A percentile compares a stretch with the other conserved stretches of the same genome.
Conservation (phyloP, 2,888 invertebrate species). For the Drosophila atroscutellata region DNA sequence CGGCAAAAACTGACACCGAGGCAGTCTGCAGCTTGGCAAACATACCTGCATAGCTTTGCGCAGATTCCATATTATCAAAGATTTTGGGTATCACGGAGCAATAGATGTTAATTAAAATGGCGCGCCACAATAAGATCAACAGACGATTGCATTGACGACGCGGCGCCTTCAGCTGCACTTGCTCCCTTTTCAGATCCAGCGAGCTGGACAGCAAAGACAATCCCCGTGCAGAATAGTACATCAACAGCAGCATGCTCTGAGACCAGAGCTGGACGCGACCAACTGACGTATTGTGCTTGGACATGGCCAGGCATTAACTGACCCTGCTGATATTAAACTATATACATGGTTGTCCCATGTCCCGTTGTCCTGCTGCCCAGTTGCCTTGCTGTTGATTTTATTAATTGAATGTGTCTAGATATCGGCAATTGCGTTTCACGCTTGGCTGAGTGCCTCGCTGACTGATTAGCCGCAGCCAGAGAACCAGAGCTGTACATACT, state of each 20-base stretch:
- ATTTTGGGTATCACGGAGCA: conserved; percentile 52
- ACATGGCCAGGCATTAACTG: conserved; percentile 55
- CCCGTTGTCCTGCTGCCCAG: conserved; percentile 22
- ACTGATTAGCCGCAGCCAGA: conserved; percentile 62
- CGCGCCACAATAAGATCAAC: conserved; percentile 53
- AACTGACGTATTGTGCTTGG: conserved; percentile 32
- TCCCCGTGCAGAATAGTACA: conserved; percentile 61
- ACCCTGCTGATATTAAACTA: conserved; percentile 13
- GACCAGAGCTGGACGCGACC: conserved; percentile 51
- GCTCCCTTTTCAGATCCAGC: conserved; percentile 37
- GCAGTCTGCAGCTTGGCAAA: conserved; percentile 58
- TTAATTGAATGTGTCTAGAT: conserved; percentile 77
- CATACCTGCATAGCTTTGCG: conserved; percentile 50
- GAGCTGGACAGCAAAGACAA: conserved; percentile 63
- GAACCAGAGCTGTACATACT: background rate
- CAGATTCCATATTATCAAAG: conserved; percentile 15
- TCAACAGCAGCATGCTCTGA: conserved; percentile 47
- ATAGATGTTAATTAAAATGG: conserved; percentile 53
- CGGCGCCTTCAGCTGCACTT: conserved; percentile 39
- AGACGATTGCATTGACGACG: conserved; percentile 43
- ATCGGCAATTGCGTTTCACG: conserved; percentile 78
- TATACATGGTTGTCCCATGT: conserved; percentile 2
- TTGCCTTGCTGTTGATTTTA: conserved; percentile 64
- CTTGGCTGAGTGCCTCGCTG: conserved; percentile 72
- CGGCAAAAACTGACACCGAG: conserved; percentile 68